Percentiles rank a stretch among this genome's conserved stretches.
phyloP scores from a whole-genome alignment of 2,797 vertebrate genomes.

The Chrosomus eos region DNA sequence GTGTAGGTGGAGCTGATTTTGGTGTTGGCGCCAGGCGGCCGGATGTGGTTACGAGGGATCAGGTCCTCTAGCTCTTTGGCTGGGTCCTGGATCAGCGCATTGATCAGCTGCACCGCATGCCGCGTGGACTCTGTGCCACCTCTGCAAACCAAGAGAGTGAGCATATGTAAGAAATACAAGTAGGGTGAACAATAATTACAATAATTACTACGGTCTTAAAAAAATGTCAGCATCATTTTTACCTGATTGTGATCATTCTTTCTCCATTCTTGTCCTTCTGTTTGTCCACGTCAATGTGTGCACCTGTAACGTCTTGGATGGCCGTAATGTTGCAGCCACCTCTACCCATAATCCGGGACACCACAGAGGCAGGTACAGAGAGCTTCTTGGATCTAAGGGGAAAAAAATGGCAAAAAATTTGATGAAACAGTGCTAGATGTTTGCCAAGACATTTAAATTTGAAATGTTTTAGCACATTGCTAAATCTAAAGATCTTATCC shows the following conservation, averaged over 20 bases:
- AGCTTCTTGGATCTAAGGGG: slow-evolving; percentile 95
- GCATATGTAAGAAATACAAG: background rate
- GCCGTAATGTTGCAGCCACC: slow-evolving; percentile 99
- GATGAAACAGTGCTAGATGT: background rate
- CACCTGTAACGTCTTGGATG: slow-evolving; percentile 98
- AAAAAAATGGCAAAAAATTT: background rate
- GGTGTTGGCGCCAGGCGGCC: slow-evolving; percentile 88
- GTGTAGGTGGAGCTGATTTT: slow-evolving; percentile 83
- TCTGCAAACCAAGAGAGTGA: slow-evolving; percentile 72
- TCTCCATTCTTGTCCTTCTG: slow-evolving; percentile 99
- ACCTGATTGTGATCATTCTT: slow-evolving; percentile 99
- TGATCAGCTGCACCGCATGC: slow-evolving; percentile 97
- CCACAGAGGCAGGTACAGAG: slow-evolving; percentile 96
- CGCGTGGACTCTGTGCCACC: slow-evolving; percentile 97
- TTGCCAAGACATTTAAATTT: background rate
- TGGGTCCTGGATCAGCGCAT: slow-evolving; percentile 98
- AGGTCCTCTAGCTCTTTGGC: slow-evolving; percentile 99
- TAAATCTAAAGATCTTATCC: background rate
- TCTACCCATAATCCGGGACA: slow-evolving; percentile 98
- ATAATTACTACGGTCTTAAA: background rate
- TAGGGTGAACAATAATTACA: background rate
- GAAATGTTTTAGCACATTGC: background rate
- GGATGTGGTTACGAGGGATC: slow-evolving; percentile 97
- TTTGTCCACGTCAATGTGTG: slow-evolving; percentile 98
- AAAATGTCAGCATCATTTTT: slow-evolving; percentile 22